Base-by-base conservation (phyloP, 2,113 vertebrate species). In the Caloenas nicobarica region DNA sequence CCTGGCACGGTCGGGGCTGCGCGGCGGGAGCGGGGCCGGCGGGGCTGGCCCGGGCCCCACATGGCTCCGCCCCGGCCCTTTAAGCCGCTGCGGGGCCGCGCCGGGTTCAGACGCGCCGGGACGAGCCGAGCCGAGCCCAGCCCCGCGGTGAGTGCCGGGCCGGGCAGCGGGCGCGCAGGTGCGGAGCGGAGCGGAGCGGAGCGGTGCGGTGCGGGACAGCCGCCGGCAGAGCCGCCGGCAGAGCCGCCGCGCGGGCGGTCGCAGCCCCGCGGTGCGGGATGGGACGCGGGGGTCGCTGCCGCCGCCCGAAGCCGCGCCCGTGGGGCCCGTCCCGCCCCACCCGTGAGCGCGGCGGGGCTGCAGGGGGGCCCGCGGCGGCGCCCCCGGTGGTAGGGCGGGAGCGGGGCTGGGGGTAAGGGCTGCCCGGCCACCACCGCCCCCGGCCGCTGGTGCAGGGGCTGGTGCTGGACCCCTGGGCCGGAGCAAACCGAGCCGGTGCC, bases 31-130 rank as follows among this genome's bases (percentile, higher is more conserved):
- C 19, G 51, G 19, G 58, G 44, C 44, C 5, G 70, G 10, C 7
- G 21, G 33, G 62, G 62, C 36, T 5, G 78, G 69, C 58, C 76
- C 6, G 25, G 71, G 36, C 57, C n/a, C 13, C 14, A 3, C n/a
- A 8, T 3, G 34, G 94, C 94, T 77, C 95, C 95, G 72, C 95
- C 95, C 90, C 69, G 44, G 54, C 65, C 2, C 54, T 66, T 95
- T 93, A 96, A 95, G 60, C 0, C 11, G 57, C 69, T 31, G 81
- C 42, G 88, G 44, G 31, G 81, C 58, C 19, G 62, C 12, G 7
- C 16, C 0, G 23, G 0, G 72, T 14, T 10, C 51, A 83, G 76
- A 42, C 10, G 77, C 2, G 40, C 1, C 8, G 57, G 9, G 42
- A 3, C 42, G 16, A 44, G 42, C 42, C 3, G n/a, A 19, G 62